Evolutionary conservation across 2,797 vertebrate species (phyloP), one percentile per base, ranked within the genome.

Genomic region (Danio aesculapii): DNA sequence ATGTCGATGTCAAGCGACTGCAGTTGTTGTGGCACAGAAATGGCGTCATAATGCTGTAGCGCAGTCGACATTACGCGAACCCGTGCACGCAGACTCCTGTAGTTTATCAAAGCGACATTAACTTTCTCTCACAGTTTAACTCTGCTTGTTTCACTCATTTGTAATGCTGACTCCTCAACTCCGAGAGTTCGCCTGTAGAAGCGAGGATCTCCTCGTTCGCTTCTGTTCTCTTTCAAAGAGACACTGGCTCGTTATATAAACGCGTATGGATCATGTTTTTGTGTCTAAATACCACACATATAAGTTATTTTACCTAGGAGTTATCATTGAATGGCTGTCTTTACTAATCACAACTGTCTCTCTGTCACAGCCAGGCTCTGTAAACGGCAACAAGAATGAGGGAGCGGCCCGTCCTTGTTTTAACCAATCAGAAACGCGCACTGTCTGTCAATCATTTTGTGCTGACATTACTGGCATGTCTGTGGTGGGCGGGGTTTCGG

Each of bases 31-130:
- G 83, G 84, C 87, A 86, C 89, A 92, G 93, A 93, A 95, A 95
- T 95, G 93, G 93, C 94, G 93, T 95, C 94, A 93, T 92, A 91
- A 87, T 89, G 92, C 92, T 70, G 81, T 84, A 84, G 82, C 66
- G 91, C 91, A 76, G 83, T 73, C 80, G 81, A 82, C 82, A 84
- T 84, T 85, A 87, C 86, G 87, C 90, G 81, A 87, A 84, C 81
- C 30, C 66, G 13, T 61, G 46, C 61, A 14, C 61, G 8, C 67
- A 46, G 16, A 79, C 47, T 58, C 70, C 83, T 12, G 19, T n/a
- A 49, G 4, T 2, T 11, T 63, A 21, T 12, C 19, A 44, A 72
- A 30, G 63, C 63, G 61, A 13, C 66, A 49, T 50, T 41, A 68
- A 78, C 77, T 71, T 79, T 63, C 9, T 43, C 67, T 52, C 10